These are phyloP conservation scores for Piliocolobus tephrosceles DNA, from an alignment of 2,113 vertebrate genomes.

Conservation along the genomic window DNA sequence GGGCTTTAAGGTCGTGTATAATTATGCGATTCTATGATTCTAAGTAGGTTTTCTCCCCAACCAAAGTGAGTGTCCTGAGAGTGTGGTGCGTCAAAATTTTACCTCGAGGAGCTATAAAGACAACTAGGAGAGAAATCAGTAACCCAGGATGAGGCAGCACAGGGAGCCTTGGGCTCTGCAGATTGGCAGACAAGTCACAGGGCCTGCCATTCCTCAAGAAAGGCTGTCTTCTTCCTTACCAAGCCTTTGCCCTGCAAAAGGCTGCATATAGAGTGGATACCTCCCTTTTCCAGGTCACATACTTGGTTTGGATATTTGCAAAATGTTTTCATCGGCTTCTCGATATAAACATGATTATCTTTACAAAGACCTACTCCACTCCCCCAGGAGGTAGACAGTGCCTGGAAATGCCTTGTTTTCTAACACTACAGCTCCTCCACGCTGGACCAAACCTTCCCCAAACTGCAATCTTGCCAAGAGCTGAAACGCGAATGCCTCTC, in stretches of 20 bases:
- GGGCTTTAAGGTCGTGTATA: not conserved
- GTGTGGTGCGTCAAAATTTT: not conserved
- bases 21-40: not conserved
- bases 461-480: not conserved
- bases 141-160: not conserved
- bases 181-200: not conserved
- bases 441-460: not conserved
- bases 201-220: not conserved
- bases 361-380: not conserved
- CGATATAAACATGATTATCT: not conserved
- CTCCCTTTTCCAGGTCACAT: not conserved
- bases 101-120: not conserved
- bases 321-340: slow-evolving; percentile 18
- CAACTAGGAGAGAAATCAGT: not conserved
- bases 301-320: not conserved
- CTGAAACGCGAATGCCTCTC: not conserved
- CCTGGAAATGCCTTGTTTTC: not conserved
- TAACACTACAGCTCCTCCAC: not conserved
- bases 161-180: not conserved
- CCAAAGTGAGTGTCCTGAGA: not conserved
- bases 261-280: too few species aligned
- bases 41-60: not conserved
- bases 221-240: not conserved
- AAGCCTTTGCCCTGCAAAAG: not conserved
- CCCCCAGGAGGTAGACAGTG: not conserved